phyloP scores from a whole-genome alignment of 30 jellyfish, hydroid and myxozoan genomes.

The Mastigias papua region DNA sequence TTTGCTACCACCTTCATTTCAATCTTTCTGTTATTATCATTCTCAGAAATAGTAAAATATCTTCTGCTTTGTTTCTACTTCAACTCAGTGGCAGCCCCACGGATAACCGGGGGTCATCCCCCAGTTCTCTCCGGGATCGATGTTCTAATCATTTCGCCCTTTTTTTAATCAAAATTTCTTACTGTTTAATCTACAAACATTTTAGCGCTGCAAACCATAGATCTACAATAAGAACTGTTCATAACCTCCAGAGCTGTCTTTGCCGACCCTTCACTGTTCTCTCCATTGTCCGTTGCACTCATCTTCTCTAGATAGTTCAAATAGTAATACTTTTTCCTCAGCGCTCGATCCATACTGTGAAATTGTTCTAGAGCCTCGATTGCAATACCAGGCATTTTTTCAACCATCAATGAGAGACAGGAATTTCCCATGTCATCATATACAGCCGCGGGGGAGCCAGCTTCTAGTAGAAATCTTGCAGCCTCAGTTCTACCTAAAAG shows the following conservation, averaged over 20 bases:
- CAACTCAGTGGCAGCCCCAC: too few species aligned
- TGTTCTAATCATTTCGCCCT: too few species aligned
- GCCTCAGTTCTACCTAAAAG: slow-evolving; percentile 90
- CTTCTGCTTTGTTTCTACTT: not conserved
- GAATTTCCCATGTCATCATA: slow-evolving; percentile 94
- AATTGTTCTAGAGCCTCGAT: slow-evolving; percentile 93
- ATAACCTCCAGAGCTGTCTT: slow-evolving; percentile 92
- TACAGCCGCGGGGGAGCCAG: slow-evolving; percentile 97
- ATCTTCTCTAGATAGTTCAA: slow-evolving; percentile 82
- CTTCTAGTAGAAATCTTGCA: slow-evolving; percentile 86
- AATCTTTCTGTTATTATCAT: not conserved
- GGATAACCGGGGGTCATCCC: too few species aligned
- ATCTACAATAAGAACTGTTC: not conserved
- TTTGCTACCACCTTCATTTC: not conserved
- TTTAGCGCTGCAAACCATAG: too few species aligned
- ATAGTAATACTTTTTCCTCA: slow-evolving; percentile 82
- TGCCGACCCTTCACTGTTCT: slow-evolving; percentile 67
- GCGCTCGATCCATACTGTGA: slow-evolving; percentile 89
- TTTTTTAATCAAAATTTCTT: too few species aligned
- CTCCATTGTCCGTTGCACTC: slow-evolving; percentile 94
- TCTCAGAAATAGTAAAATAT: too few species aligned
- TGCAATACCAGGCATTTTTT: slow-evolving; percentile 93
- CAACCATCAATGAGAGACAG: slow-evolving; percentile 91
- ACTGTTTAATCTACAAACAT: too few species aligned
- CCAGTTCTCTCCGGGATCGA: too few species aligned